phyloP scores from a whole-genome alignment of 2,113 vertebrate genomes.

The Neodontobutis hainanensis region DNA sequence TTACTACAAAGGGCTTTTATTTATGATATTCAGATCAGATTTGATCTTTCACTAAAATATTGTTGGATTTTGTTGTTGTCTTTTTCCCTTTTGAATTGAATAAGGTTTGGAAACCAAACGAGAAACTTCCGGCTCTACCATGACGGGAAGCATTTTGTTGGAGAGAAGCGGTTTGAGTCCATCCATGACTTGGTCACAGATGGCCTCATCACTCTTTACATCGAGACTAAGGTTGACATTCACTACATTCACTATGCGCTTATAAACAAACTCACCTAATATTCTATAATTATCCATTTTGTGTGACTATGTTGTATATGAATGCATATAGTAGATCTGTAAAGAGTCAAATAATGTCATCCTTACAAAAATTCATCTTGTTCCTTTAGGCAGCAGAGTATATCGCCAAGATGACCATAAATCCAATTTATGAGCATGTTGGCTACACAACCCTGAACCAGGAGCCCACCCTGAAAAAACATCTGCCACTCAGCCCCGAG shows the following conservation, averaged over 20 bases:
- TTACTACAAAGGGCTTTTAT: not conserved
- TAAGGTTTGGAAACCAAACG: constrained; percentile 94
- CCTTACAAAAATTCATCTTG: constrained; percentile 26
- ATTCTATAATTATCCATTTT: no score
- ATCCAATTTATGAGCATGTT: constrained; percentile 96
- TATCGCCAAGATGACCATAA: constrained; percentile 98
- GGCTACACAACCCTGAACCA: constrained; percentile 94
- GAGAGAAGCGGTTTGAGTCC: constrained; percentile 97
- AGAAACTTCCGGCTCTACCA: constrained; percentile 97
- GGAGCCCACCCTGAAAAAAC: constrained; percentile 92
- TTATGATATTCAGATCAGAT: not conserved
- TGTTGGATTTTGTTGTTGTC: not conserved
- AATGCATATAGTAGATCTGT: no score
- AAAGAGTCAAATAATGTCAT: not conserved
- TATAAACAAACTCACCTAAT: no score
- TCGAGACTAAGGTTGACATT: constrained; percentile 86
- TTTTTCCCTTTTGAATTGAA: not conserved
- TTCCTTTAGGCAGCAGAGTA: constrained; percentile 87
- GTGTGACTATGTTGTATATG: no score
- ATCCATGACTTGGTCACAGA: constrained; percentile 97
- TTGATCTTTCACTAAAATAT: not conserved
- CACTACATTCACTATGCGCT: constrained; percentile 52
- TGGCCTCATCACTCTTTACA: constrained; percentile 95
- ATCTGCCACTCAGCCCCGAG: constrained; percentile 85
- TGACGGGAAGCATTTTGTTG: constrained; percentile 97